These are phyloP conservation scores for Capitella teleta DNA, from an alignment of 1,140 invertebrate species.

Conservation along the genomic window DNA sequence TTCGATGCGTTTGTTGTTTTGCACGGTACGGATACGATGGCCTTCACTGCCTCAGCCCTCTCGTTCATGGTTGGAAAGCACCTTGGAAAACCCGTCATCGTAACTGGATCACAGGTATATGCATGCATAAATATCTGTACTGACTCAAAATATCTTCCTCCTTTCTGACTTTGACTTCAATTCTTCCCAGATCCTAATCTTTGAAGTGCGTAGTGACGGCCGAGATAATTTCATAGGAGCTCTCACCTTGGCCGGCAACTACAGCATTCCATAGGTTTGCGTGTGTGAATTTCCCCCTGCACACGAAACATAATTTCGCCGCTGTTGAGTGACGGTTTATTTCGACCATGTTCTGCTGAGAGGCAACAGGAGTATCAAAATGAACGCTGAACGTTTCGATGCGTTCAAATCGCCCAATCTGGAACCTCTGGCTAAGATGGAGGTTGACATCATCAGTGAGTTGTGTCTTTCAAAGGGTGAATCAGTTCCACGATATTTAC, in stretches of 20 bases:
- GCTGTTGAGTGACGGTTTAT: conserved; percentile 59
- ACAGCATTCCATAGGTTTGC: conserved; percentile 83
- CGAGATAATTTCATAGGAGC: conserved; percentile 84
- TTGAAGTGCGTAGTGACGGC: conserved; percentile 75
- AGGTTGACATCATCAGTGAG: conserved; percentile 47
- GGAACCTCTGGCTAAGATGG: conserved; percentile 67
- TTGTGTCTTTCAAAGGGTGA: too few relatives aligned
- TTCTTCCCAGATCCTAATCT: conserved; percentile 75
- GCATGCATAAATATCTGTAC: not conserved
- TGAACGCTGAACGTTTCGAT: conserved; percentile 63
- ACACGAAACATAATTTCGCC: conserved; percentile 66
- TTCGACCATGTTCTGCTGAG: conserved; percentile 81
- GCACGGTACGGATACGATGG: conserved; percentile 92
- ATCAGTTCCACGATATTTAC: too few relatives aligned
- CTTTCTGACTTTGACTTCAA: too few relatives aligned
- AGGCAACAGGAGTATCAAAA: conserved; percentile 81
- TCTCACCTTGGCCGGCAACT: conserved; percentile 76
- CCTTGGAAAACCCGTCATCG: conserved; percentile 82
- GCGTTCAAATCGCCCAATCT: conserved; percentile 89
- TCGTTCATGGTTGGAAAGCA: conserved; percentile 87
- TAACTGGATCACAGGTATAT: conserved; percentile 68
- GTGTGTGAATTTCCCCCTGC: conserved; percentile 52
- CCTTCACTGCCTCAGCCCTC: conserved; percentile 85
- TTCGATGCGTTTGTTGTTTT: conserved; percentile 91
- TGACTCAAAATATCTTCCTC: too few relatives aligned